Base-by-base conservation (phyloP, 2,113 vertebrate genomes). In the Nothocercus julius region DNA sequence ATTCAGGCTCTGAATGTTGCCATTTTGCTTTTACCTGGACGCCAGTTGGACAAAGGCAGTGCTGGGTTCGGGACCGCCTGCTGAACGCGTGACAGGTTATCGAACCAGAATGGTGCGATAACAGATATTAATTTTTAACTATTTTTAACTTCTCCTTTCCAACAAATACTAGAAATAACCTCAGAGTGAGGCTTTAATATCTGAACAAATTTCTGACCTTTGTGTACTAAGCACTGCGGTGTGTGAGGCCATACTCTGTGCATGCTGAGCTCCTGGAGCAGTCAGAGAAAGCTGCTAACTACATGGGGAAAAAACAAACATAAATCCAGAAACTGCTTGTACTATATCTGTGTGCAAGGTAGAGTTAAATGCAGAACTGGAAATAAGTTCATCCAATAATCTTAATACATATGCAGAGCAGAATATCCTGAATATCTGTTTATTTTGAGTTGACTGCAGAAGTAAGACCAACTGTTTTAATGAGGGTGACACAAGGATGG, bases 51-150 rank as follows among this genome's bases (percentile, higher is more conserved):
- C 54, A 61, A 69, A 56, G 54, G 19, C 45, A 81, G 56, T 69
- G 67, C 25, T 10, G 13, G 19, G 38, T 19, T 56, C 6, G 0
- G 36, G 38, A 22, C 54, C 93, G 75, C 90, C 81, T 95, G 75
- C 69, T 42, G 90, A 70, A 69, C 90, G 63, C 24, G 27, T 82
- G 86, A 44, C 42, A 40, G 69, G 74, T 63, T 83, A 68, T 94
- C 76, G 36, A 66, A 24, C 58, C 28, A 38, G 64, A 49, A 7
- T 59, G 79, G 44, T 45, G 54, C 81, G 77, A 32, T 84, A 80
- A n/a, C 59, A 27, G 12, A 7, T 49, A 85, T 63, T 90, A 75
- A 90, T 92, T 83, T 88, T 73, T 94, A 89, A 93, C 85, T 49
- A 11, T 49, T 49, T 22, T 49, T 49, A 34, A 25, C 25, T 44